phyloP scores from a whole-genome alignment of 2,797 vertebrate species.

The Atherinosoma microstoma region DNA sequence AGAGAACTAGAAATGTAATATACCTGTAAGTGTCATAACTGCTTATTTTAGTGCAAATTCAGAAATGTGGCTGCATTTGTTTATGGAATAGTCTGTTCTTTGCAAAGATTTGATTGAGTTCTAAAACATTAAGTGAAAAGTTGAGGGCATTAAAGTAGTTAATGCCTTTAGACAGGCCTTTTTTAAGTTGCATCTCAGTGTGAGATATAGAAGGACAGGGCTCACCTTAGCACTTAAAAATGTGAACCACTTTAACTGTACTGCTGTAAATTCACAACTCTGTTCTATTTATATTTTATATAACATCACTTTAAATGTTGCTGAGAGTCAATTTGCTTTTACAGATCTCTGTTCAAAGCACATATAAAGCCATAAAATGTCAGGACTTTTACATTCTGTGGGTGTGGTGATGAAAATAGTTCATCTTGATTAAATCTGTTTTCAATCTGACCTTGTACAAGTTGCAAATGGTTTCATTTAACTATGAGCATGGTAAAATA shows the following conservation, averaged over 20 bases:
- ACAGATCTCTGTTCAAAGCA: slow-evolving; percentile 10
- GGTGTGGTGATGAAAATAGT: no score
- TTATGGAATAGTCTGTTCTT: background rate
- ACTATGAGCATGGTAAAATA: no score
- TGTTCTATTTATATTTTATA: slow-evolving; percentile 16
- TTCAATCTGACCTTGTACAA: background rate
- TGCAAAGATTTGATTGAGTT: slow-evolving; percentile 38
- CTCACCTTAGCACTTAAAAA: slow-evolving; percentile 36
- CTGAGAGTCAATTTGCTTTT: background rate
- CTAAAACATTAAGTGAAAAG: slow-evolving; percentile 46
- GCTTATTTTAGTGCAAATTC: background rate
- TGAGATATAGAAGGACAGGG: slow-evolving; percentile 23
- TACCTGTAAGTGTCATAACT: background rate
- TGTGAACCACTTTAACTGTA: slow-evolving; percentile 25
- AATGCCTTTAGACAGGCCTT: slow-evolving; percentile 43
- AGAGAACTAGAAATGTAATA: background rate
- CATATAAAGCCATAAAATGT: slow-evolving; percentile 38
- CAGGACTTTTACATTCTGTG: slow-evolving; percentile 1
- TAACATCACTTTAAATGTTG: slow-evolving; percentile 13
- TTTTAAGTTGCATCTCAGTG: slow-evolving; percentile 32
- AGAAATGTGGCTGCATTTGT: background rate
- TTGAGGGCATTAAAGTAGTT: slow-evolving; percentile 48
- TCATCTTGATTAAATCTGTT: no score
- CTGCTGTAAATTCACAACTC: slow-evolving; percentile 2
- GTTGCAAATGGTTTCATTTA: background rate